Evolutionary conservation across 2,797 vertebrate genomes (phyloP), one percentile per base, ranked within the genome.

Genomic region (Eurystomus glaucurus): DNA sequence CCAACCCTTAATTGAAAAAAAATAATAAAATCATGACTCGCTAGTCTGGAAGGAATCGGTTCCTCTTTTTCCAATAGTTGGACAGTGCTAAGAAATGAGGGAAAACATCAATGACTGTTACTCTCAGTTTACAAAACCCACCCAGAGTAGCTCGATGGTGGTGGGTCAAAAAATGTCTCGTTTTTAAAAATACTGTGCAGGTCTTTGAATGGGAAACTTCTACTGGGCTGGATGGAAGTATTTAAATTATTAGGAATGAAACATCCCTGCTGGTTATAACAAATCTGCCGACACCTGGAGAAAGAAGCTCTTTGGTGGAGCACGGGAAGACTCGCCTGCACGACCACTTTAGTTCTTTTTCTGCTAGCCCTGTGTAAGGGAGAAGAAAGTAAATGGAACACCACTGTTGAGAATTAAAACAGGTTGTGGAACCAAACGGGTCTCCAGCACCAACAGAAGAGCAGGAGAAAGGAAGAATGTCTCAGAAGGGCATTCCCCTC

Each of bases 61-160:
- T 72, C 29, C 22, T 28, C 48, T 80, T 64, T 60, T 55, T 52
- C 57, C 75, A 10, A 7, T 50, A 65, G 46, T 7, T 58, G 33
- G 22, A 41, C 7, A 48, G 37, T 65, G 62, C 29, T 69, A 28
- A 50, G 61, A 26, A 65, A 70, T 14, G 78, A 23, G 58, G 54
- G 23, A 60, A 48, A 71, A 29, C 52, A 31, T 1, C 2, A 12
- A 33, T 60, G n/a, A 22, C 46, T 8, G 9, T 37, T 37, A 37
- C 37, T 61, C 61, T 31, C 33, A 11, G 22, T 14, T 54, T 43
- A 75, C n/a, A 75, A n/a, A 71, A 91, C 6, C 15, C 16, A 62
- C 14, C 64, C 26, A 13, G 18, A 22, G 28, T 2, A 62, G 58
- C 68, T 71, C 1, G 1, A 9, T 1, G 43, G 20, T 0, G 26